Base-by-base conservation (phyloP, 2,797 vertebrate genomes). In the Molossus alvarezi region DNA sequence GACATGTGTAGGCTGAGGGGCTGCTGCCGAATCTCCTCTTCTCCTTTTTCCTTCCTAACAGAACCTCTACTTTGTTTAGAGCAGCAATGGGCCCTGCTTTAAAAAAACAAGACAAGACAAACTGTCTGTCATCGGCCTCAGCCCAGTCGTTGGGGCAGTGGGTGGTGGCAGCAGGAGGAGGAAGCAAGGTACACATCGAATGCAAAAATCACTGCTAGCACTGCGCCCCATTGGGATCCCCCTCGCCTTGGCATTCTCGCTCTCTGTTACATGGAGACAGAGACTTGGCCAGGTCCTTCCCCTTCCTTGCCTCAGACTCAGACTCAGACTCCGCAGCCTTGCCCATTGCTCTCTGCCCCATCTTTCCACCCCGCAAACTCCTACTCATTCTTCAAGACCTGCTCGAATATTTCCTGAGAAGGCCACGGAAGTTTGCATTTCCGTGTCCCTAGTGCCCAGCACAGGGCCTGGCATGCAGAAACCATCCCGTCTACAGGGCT, bases 381-480 rank as follows among this genome's bases (percentile, higher is more conserved):
- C 73, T 64, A 21, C 7, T 77, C 53, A 23, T 58, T 86, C 80
- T 81, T 89, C n/a, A 77, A 91, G n/a, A 90, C 51, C 55, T 37
- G 57, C 7, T 79, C 87, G 51, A 75, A 23, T 67, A 60, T 73
- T 55, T 77, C 57, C 79, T 51, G 25, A 65, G 69, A 51, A n/a
- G 8, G 25, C 41, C 6, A 9, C 27, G n/a, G 45, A 48, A 75
- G 6, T 51, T 29, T n/a, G 37, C 55, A 57, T 81, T 29, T 60
- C 55, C 1, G 0, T 37, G 45, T 9, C 10, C 41, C 33, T 14
- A 9, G 83, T 3, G 2, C 72, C 73, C 33, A 45, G 41, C 48
- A 12, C 6, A 33, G 58, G 15, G 27, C 27, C 25, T 55, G 51
- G 1, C 64, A 45, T 0, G 1, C 13, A 9, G 14, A 17, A 75